Evolutionary conservation across 2,113 vertebrate genomes (phyloP).

Genomic region (Chloebia gouldiae): DNA sequence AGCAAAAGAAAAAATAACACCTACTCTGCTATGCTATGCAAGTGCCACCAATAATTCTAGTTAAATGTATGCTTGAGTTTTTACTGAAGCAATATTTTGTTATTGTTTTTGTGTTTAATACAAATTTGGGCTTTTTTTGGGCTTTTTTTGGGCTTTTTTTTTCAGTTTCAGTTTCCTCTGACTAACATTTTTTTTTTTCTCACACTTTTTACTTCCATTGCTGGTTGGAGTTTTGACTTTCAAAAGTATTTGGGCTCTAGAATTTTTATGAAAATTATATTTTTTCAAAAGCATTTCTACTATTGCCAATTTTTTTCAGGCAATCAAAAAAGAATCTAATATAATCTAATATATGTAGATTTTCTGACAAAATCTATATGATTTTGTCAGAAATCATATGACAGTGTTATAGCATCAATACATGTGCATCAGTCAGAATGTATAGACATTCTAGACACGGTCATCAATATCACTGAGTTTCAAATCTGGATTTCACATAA

Average conservation of each 20-base stretch:
- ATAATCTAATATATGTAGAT: neutral
- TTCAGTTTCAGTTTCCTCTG: no score
- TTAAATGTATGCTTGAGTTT: neutral
- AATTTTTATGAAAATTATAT: neutral
- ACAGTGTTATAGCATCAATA: neutral
- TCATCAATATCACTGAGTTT: neutral
- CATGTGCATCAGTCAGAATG: neutral
- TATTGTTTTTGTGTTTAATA: neutral
- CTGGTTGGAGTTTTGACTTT: neutral
- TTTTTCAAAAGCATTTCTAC: neutral
- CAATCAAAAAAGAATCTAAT: neutral
- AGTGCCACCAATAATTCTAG: neutral
- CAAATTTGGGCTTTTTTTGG: neutral
- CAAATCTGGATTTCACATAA: neutral
- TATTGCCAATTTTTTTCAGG: neutral
- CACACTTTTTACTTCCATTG: neutral
- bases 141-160: no score
- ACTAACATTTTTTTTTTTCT: neutral
- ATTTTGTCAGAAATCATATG: neutral
- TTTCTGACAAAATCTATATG: neutral
- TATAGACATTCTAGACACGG: neutral
- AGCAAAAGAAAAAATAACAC: neutral
- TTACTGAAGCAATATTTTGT: neutral
- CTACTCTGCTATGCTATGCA: neutral
- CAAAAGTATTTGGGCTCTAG: neutral